phyloP scores from a whole-genome alignment of 2,888 invertebrate species.

The Beris morrisii region DNA sequence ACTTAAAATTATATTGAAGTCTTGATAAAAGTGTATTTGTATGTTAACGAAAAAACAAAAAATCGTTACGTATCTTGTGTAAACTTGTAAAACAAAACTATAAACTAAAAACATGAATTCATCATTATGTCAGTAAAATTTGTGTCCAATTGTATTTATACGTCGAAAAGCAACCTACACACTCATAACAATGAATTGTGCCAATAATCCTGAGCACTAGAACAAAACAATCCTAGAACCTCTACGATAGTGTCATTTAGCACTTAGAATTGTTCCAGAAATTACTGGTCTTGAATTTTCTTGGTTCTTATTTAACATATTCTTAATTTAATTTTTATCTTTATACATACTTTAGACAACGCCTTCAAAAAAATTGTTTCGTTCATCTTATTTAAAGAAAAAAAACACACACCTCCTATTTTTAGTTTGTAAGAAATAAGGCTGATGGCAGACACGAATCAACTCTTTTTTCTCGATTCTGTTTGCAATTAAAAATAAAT shows the following conservation, averaged over 20 bases:
- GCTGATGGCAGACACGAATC: constrained; percentile 7
- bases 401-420: background rate
- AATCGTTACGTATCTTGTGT: background rate
- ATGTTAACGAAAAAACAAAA: background rate
- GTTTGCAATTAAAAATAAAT: constrained; percentile 32
- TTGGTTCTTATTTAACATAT: no score
- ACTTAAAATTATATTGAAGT: background rate
- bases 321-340: background rate
- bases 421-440: constrained; percentile 11
- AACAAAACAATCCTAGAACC: no score
- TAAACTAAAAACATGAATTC: background rate
- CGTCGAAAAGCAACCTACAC: no score
- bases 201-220: no score
- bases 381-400: no score
- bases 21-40: constrained; percentile 6
- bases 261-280: no score
- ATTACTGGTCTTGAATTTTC: no score
- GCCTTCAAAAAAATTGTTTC: no score
- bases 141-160: background rate
- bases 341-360: no score
- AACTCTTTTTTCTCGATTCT: constrained; percentile 22
- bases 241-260: no score
- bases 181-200: no score
- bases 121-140: background rate
- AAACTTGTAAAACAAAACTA: background rate